Percentiles rank a stretch among this genome's conserved stretches.
Conservation (phyloP, 2,797 vertebrate genomes). For the Sebastes steindachneri region DNA sequence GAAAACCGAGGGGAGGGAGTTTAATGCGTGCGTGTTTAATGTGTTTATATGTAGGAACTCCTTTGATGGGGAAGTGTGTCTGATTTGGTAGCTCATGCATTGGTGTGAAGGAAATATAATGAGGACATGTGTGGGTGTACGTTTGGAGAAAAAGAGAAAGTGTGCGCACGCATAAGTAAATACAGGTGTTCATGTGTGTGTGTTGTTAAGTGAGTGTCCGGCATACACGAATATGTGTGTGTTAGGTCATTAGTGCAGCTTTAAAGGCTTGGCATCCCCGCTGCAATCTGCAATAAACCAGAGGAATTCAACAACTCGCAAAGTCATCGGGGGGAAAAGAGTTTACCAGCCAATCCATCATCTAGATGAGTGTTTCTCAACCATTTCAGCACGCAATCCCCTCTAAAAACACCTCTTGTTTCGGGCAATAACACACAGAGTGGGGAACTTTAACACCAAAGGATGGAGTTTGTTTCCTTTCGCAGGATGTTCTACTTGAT, state of each 20-base stretch:
- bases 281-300: slow-evolving; percentile 65
- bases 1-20: background rate
- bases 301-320: slow-evolving; percentile 59
- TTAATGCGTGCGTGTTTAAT: slow-evolving; percentile 16
- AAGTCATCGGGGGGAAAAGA: slow-evolving; percentile 44
- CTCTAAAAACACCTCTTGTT: background rate
- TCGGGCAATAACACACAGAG: slow-evolving; percentile 1
- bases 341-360: slow-evolving; percentile 64
- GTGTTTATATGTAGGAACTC: slow-evolving; percentile 26
- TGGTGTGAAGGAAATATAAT: slow-evolving; percentile 66
- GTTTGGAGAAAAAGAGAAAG: slow-evolving; percentile 29
- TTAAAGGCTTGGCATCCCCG: slow-evolving; percentile 58
- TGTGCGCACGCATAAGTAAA: slow-evolving; percentile 45
- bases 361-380: slow-evolving; percentile 35
- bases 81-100: slow-evolving; percentile 33
- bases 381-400: slow-evolving; percentile 13
- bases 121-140: slow-evolving; percentile 50
- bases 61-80: slow-evolving; percentile 59
- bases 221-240: slow-evolving; percentile 35
- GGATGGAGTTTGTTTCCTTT: slow-evolving; percentile 10
- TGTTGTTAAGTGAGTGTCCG: slow-evolving; percentile 40
- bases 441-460: slow-evolving; percentile 6
- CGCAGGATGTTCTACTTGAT: background rate
- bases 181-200: slow-evolving; percentile 50
- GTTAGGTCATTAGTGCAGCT: slow-evolving; percentile 68